Evolutionary conservation across 2,888 invertebrate genomes (phyloP), one percentile per base, ranked within the genome.

Genomic region (Anoplius nigerrimus): DNA sequence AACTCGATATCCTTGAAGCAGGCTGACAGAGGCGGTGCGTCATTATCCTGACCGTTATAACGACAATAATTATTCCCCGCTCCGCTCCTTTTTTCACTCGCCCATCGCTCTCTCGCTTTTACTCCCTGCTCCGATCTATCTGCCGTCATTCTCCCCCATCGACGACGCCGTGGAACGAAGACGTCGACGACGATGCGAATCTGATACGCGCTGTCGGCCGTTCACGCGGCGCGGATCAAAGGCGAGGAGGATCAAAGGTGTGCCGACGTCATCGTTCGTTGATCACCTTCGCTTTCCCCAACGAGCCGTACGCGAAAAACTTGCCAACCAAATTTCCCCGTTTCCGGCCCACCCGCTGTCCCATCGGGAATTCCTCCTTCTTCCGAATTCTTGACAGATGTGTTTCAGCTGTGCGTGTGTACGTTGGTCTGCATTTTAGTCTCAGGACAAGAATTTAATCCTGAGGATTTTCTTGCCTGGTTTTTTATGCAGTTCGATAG

Each of bases 1-100:
- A 77, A 77, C 70, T 58, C 66, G 75, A 75, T 77, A 77, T 75
- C 77, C 77, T 77, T 77, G 77, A 75, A 24, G 27, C 27, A 4
- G 21, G 18, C 46, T 24, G 24, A 11, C 55, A 21, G 34, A 24
- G 21, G 18, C 52, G 34, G 27, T 52, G 66, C 62, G 43, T 69
- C 74, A 72, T 75, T 77, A 72, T 71, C 62, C 46, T 51, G 13
- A 27, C 61, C 57, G 74, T 69, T 66, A 56, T 68, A 70, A 75
- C 68, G 63, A 72, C 57, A 63, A 72, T 72, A 72, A 76, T 76
- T 72, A 76, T 74, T 63, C 63, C 63, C 18, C 34, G 48, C 13
- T 20, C 21, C n/a, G n/a, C 18, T 48, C 43, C 15, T 22, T 16
- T n/a, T 42, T 20, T 57, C 15, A 62, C 20, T 20, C 51, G 1